phyloP scores from a whole-genome alignment of 2,888 invertebrate genomes.

The Conistra vaccinii region DNA sequence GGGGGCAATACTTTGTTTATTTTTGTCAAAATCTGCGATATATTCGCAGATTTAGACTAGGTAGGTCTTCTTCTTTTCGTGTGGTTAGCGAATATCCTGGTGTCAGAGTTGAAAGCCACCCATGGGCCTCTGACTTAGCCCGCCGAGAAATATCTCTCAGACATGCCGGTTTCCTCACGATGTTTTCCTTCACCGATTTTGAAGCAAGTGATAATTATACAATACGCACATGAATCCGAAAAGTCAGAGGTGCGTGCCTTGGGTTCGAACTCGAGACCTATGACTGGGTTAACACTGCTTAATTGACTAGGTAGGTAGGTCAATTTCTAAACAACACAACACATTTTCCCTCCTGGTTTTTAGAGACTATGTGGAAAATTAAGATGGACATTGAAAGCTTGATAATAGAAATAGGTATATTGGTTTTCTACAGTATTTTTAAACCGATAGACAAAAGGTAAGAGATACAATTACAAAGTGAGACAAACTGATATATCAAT shows the following conservation, averaged over 20 bases:
- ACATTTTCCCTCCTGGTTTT: not conserved
- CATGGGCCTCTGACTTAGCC: too few species aligned
- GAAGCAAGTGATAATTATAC: too few species aligned
- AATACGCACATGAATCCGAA: too few species aligned
- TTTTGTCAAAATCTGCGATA: not conserved
- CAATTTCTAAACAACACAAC: not conserved
- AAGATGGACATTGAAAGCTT: not conserved
- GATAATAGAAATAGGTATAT: not conserved
- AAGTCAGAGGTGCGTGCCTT: too few species aligned
- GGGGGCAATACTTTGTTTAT: not conserved
- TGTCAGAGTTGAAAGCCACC: too few species aligned
- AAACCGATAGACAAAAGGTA: not conserved
- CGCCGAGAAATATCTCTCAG: too few species aligned
- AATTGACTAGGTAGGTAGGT: not conserved
- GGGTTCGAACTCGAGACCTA: too few species aligned
- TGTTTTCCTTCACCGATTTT: too few species aligned
- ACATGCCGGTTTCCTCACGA: too few species aligned
- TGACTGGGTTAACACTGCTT: too few species aligned
- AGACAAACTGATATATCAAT: not conserved
- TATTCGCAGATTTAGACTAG: not conserved
- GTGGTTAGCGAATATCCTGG: too few species aligned
- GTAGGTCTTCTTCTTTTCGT: too few species aligned
- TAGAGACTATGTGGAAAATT: not conserved
- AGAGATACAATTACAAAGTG: not conserved
- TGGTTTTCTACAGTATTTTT: not conserved